Evolutionary conservation across 2,113 vertebrate species (phyloP), one percentile per base, ranked within the genome.

Genomic region (Copsychus sechellarum): DNA sequence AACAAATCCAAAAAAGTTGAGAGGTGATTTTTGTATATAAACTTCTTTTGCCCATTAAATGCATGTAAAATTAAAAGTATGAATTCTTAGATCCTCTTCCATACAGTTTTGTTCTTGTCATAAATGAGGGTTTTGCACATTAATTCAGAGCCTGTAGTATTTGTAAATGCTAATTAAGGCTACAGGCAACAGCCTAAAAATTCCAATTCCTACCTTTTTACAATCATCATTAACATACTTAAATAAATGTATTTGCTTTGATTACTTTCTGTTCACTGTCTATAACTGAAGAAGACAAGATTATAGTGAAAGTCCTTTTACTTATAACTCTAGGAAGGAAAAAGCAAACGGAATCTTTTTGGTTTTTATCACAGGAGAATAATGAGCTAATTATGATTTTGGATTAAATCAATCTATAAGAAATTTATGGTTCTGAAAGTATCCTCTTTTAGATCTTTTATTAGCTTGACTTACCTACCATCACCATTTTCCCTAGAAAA

Each of bases 1-100:
- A 6, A 18, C 23, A 21, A 29, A 29, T 2, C 24, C 1, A 7
- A 42, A 28, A 61, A 61, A 5, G 0, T 12, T 6, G 20, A 51
- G 12, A 51, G 5, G 8, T 26, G 1, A 14, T 67, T 67, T 80
- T 67, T 82, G 5, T 42, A 9, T 13, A 11, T n/a, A 79, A 81
- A 36, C 4, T 0, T 78, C 16, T 62, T 81, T 64, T 57, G 2
- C 3, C 2, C 5, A 26, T 47, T 72, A 80, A 61, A 76, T 45
- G 12, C 3, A 48, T 34, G 5, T 38, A 54, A 92, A 79, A 58
- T n/a, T 45, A 10, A 20, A 81, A 23, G 3, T 29, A 22, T 34
- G 33, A 76, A 38, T 45, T 66, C 23, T 64, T 58, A 20, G 12
- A 2, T 71, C 9, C 5, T 66, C 25, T 71, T 71, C 42, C 17